A percentile compares a stretch with the other conserved stretches of the same genome.
Evolutionary conservation across 1,140 invertebrate species (phyloP).

Genomic region (Nomia melanderi): DNA sequence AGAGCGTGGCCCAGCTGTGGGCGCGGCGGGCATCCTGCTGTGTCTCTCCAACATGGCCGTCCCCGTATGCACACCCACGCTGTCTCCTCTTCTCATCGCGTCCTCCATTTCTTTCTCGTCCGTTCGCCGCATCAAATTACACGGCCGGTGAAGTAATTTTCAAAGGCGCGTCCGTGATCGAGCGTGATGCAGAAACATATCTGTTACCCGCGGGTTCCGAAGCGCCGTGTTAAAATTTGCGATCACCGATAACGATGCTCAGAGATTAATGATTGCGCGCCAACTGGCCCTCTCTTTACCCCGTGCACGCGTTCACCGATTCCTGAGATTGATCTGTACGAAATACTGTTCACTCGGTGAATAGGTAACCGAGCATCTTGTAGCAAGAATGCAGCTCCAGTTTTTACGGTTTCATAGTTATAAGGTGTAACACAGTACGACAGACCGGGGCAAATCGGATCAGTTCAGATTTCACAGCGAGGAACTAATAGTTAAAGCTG

Average conservation of each 20-base stretch:
- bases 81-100: conserved; percentile 33
- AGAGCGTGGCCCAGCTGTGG: conserved; percentile 63
- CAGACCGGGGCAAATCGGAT: too few relatives aligned
- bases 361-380: too few relatives aligned
- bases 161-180: conserved; percentile 50
- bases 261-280: conserved; percentile 51
- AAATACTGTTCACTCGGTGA: conserved; percentile 1
- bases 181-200: conserved; percentile 57
- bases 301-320: conserved; percentile 2
- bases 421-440: too few relatives aligned
- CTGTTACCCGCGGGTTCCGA: conserved; percentile 49
- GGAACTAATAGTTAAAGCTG: too few relatives aligned
- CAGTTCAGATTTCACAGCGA: too few relatives aligned
- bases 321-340: neutral
- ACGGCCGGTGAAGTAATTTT: conserved; percentile 58
- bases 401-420: too few relatives aligned
- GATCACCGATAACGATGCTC: conserved; percentile 58
- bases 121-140: conserved; percentile 55
- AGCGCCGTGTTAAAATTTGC: conserved; percentile 51
- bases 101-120: conserved; percentile 49
- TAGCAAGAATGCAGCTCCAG: too few relatives aligned
- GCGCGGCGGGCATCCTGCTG: conserved; percentile 75
- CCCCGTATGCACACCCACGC: conserved; percentile 70
- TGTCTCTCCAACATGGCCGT: conserved; percentile 72
- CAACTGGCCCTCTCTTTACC: conserved; percentile 28